Base-by-base conservation (phyloP, 2,113 vertebrate genomes). In the Taurulus bubalis region DNA sequence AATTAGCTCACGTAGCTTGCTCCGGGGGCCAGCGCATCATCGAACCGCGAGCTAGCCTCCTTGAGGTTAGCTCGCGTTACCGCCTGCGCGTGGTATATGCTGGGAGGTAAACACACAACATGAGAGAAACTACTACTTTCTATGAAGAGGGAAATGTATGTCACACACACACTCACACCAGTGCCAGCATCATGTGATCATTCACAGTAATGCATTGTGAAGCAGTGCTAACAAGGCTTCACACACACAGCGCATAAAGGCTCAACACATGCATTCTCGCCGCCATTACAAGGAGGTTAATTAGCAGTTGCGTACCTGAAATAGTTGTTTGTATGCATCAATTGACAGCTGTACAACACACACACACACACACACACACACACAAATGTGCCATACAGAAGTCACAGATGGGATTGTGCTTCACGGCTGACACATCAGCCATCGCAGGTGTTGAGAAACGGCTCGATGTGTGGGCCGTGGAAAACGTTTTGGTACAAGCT, bases 161-260 rank as follows among this genome's bases (percentile, higher is more conserved):
- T 42, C 47, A 53, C 32, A n/a, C 18, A 18, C 34, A 42, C 34
- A 18, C 36, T 20, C 15, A 22, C n/a, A 51, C 36, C 22, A 8
- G 6, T 14, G 0, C 40, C 30, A 32, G 18, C 51, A 66, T 22
- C 68, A 47, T 20, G 20, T 56, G 26, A 4, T 60, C 40, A 47
- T 73, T 80, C 49, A 65, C 26, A 58, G 40, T 76, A 11, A 72
- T 76, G 20, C 34, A 74, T 56, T 42, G 10, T 64, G 55, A 81
- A 71, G 60, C 71, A 18, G 15, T 11, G 11, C 69, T 60, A 75
- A 84, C 20, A 10, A 68, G 2, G 56, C 55, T 34, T 66, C 49
- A 38, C 42, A 80, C 38, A 59, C 40, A 42, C 11, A 24, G 34
- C 38, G 24, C 77, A 63, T 60, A 30, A 67, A 47, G 7, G 14